Evolutionary conservation across 2,888 invertebrate species (phyloP).

Genomic region (Zhengitettix transpicula): DNA sequence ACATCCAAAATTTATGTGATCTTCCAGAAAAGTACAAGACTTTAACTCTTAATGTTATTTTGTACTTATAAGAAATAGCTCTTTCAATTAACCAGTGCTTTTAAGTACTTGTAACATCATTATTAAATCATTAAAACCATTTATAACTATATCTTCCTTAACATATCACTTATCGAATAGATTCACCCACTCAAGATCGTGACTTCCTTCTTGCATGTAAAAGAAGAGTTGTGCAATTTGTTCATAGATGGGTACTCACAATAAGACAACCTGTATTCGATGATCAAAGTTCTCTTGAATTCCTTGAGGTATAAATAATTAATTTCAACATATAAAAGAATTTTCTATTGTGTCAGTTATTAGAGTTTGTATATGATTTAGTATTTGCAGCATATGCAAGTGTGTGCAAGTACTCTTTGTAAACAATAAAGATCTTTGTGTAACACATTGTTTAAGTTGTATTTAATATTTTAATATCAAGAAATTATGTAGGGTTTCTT

Average conservation of each 20-base stretch:
- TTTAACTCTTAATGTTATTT: too few relatives aligned
- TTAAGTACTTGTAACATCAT: background rate
- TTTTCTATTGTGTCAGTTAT: background rate
- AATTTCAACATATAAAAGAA: background rate
- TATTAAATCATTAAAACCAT: background rate
- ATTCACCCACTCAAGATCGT: slow-evolving; percentile 32
- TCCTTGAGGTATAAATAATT: slow-evolving; percentile 40
- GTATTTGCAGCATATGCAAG: too few relatives aligned
- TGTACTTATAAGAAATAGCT: background rate
- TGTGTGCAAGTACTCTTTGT: too few relatives aligned
- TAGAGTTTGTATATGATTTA: background rate
- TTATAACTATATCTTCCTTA: slow-evolving; percentile 1
- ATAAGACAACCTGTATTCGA: slow-evolving; percentile 58
- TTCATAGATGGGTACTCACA: slow-evolving; percentile 57
- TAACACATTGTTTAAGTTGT: too few relatives aligned
- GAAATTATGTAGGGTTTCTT: too few relatives aligned
- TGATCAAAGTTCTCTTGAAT: slow-evolving; percentile 50
- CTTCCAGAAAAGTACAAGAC: too few relatives aligned
- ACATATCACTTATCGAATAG: slow-evolving; percentile 20
- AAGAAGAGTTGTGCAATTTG: slow-evolving; percentile 58
- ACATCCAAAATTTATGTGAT: too few relatives aligned
- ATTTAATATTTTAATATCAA: too few relatives aligned
- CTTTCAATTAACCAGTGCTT: background rate
- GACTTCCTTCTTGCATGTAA: slow-evolving; percentile 52
- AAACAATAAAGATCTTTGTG: too few relatives aligned